Conservation (phyloP, 2,113 vertebrate species). For the Myocastor coypus region DNA sequence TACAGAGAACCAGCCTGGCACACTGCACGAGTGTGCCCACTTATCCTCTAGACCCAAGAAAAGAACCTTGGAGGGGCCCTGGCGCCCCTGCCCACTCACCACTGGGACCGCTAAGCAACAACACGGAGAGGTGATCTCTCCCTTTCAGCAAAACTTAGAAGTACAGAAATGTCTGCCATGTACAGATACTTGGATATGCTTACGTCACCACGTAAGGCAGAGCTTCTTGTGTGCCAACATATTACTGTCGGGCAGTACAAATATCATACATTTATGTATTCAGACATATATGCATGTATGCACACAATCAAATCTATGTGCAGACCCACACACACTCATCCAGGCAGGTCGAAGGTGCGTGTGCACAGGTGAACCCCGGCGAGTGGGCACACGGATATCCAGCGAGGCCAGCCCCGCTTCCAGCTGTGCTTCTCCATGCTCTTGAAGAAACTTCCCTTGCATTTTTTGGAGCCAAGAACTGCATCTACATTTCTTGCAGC, state of each 20-base stretch:
- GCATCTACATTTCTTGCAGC: not conserved
- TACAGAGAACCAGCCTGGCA: too few species aligned
- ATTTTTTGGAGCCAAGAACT: not conserved
- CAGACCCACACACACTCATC: not conserved
- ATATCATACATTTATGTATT: not conserved
- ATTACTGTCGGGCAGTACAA: not conserved
- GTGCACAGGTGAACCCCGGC: not conserved
- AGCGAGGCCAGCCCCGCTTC: not conserved
- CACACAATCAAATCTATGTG: not conserved
- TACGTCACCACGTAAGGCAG: not conserved
- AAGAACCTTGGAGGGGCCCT: too few species aligned
- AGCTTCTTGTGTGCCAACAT: not conserved
- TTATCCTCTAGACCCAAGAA: not conserved
- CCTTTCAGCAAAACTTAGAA: not conserved
- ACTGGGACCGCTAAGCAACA: not conserved
- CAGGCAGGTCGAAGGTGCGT: not conserved
- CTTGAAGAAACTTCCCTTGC: not conserved
- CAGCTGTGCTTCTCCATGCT: not conserved
- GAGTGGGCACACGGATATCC: not conserved
- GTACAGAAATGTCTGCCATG: not conserved
- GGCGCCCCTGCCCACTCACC: not conserved
- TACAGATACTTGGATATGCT: not conserved
- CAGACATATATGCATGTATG: not conserved
- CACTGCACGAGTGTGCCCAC: accelerated
- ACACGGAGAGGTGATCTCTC: not conserved